Evolutionary conservation across 2,888 invertebrate species (phyloP).

Genomic region (Bombylius major): DNA sequence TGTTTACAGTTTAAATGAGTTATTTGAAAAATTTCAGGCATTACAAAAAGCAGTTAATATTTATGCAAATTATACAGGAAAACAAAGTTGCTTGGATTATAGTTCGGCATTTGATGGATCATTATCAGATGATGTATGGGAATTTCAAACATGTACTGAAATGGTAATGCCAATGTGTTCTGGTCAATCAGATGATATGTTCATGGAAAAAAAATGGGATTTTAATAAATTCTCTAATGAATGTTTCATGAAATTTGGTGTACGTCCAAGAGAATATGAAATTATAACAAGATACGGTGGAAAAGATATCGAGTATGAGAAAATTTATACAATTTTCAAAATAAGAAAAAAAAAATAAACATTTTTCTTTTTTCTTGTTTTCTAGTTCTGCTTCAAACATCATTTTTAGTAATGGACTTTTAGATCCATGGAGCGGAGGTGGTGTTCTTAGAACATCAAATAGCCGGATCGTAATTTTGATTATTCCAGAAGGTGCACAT

Average conservation of each 20-base stretch:
- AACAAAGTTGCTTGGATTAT: constrained; percentile 53
- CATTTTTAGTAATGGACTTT: constrained; percentile 69
- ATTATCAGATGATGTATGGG: constrained; percentile 63
- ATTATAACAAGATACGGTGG: constrained; percentile 73
- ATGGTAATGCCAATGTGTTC: constrained; percentile 94
- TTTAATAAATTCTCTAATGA: constrained; percentile 47
- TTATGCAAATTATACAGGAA: constrained; percentile 72
- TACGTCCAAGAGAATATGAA: constrained; percentile 52
- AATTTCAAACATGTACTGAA: constrained; percentile 85
- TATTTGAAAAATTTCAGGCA: constrained; percentile 32
- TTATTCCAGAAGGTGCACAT: constrained; percentile 74
- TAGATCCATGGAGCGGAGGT: constrained; percentile 82
- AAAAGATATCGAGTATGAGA: constrained; percentile 42
- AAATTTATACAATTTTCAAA: constrained; percentile 14
- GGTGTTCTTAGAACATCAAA: constrained; percentile 62
- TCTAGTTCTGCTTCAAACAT: constrained; percentile 48
- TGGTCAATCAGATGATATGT: constrained; percentile 68
- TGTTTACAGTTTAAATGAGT: neutral
- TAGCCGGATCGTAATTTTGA: constrained; percentile 49
- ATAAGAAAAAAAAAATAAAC: neutral
- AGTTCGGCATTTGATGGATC: constrained; percentile 42
- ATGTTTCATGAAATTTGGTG: constrained; percentile 58
- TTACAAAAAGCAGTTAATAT: constrained; percentile 57
- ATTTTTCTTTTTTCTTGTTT: neutral
- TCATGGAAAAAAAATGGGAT: constrained; percentile 64